Evolutionary conservation across 2,888 invertebrate genomes (phyloP), one percentile per base, ranked within the genome.

Genomic region (Sturmia bella): DNA sequence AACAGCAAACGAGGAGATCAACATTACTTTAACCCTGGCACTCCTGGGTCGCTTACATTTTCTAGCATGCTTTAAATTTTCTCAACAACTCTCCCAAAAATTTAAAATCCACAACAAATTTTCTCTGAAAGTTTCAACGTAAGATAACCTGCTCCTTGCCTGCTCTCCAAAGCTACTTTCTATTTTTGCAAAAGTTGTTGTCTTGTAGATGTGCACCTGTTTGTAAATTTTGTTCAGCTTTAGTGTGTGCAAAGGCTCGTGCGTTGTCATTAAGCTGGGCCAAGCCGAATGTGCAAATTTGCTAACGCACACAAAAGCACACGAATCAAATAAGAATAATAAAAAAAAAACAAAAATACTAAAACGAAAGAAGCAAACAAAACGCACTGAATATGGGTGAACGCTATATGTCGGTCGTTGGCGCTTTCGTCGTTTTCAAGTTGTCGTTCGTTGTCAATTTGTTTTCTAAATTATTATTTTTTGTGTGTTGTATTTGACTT

Each of bases 211-310:
- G 13, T 41, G 32, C 13, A 32, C 43, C 32, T 54, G 12, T 32
- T 17, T 19, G 15, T 43, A 43, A 37, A 50, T 59, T 39, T 54
- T 2, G 19, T 17, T 1, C 21, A 11, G 61, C 41, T 27, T 19
- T n/a, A 3, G 9, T 48, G 17, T 27, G 3, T 41, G 64, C 57
- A 50, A 66, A 57, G 41, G 19, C 66, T 68, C 50, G 32, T n/a
- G n/a, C n/a, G n/a, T 68, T 57, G 15, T 27, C 27, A 12, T 68
- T 68, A 59, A 43, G 32, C n/a, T 32, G 32, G 50, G 17, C 27
- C 59, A 50, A 66, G 75, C 75, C 66, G 57, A 75, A 68, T 2
- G 66, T 75, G 75, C 57, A 52, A 66, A 68, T 75, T 75, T 50
- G 50, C 59, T 32, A 52, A 68, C 17, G 48, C 32, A 32, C 32